These are phyloP conservation scores for Charina bottae DNA, from an alignment of 2,113 vertebrate genomes.

Conservation along the genomic window DNA sequence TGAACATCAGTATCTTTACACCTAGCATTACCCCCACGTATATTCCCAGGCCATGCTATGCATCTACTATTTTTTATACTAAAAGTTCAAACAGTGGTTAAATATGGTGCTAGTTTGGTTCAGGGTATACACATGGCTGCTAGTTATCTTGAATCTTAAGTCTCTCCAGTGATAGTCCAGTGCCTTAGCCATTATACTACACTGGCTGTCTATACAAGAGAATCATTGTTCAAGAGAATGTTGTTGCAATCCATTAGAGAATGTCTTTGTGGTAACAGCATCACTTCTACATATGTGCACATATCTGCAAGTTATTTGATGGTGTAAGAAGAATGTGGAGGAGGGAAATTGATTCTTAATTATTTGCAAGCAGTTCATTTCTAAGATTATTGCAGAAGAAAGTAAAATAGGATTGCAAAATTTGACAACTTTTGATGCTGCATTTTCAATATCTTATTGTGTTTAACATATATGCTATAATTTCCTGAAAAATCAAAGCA, in stretches of 20 bases:
- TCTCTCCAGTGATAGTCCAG: not conserved
- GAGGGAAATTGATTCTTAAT: not conserved
- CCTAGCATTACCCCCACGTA: not conserved
- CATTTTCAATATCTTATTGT: not conserved
- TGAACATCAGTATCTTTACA: not conserved
- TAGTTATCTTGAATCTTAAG: not conserved
- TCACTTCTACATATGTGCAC: not conserved
- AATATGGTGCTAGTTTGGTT: not conserved
- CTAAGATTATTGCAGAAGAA: not conserved
- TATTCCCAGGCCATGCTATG: not conserved
- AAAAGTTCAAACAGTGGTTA: not conserved
- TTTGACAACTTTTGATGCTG: not conserved
- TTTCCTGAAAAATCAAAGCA: constrained; percentile 55
- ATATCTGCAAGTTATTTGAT: not conserved
- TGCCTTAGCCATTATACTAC: not conserved
- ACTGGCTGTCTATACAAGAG: not conserved
- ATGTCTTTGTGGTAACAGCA: too few species aligned
- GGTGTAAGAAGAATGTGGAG: not conserved
- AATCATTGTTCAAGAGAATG: not conserved
- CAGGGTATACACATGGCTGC: not conserved
- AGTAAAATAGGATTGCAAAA: not conserved
- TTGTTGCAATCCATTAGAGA: not conserved
- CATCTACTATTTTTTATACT: not conserved
- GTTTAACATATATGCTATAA: not conserved
- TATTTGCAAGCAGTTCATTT: not conserved